Conservation (phyloP, 2,797 vertebrate species). For the Ciconia nigra region DNA sequence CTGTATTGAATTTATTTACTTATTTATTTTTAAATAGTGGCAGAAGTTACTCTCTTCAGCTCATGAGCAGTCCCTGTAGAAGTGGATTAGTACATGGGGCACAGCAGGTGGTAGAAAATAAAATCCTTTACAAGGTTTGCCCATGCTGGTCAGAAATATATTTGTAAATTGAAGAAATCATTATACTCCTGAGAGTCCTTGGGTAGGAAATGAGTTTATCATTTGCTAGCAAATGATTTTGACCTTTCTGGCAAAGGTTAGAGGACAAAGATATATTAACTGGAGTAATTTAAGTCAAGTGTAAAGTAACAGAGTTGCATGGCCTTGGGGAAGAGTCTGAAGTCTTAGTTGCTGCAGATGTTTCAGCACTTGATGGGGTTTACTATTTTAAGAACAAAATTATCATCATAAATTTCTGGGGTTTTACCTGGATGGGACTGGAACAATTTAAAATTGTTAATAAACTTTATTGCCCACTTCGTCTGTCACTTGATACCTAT, state of each 20-base stretch:
- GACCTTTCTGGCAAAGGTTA: conserved; percentile 61
- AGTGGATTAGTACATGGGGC: not conserved
- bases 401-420: not conserved
- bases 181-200: conserved; percentile 45
- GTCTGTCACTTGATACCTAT: not conserved
- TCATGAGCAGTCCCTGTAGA: not conserved
- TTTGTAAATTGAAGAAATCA: conserved; percentile 30
- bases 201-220: conserved; percentile 25
- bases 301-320: conserved; percentile 26
- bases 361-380: not conserved
- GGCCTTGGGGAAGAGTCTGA: conserved; percentile 34
- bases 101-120: not conserved
- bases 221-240: conserved; percentile 52
- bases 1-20: conserved; percentile 25
- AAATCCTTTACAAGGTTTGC: not conserved
- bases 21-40: conserved; percentile 17
- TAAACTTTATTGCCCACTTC: not conserved
- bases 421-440: not conserved
- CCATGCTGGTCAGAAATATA: not conserved
- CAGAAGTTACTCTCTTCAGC: not conserved
- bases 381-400: not conserved
- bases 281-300: conserved; percentile 26
- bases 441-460: not conserved
- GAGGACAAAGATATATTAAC: conserved; percentile 51
- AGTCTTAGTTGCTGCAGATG: not conserved